A percentile compares a stretch with the other conserved stretches of the same genome.
phyloP scores from a whole-genome alignment of 2,797 vertebrate species.

The Alauda arvensis region DNA sequence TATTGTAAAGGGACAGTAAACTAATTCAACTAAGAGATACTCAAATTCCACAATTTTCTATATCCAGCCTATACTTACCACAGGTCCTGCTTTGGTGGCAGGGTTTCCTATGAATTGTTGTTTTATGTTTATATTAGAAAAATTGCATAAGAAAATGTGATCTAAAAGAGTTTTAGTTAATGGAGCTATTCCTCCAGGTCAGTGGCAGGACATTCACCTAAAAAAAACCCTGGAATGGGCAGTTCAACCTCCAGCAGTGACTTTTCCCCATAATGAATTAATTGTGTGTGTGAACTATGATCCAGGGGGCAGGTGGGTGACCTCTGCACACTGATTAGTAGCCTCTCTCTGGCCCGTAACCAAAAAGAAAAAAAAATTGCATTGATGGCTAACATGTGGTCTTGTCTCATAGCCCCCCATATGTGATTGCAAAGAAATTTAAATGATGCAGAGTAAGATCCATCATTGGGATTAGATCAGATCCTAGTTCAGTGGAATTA shows the following conservation, averaged over 20 bases:
- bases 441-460: conserved; percentile 37
- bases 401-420: conserved; percentile 52
- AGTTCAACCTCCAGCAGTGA: conserved; percentile 75
- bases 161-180: conserved; percentile 66
- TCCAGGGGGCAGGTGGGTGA: conserved; percentile 79
- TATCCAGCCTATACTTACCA: background rate
- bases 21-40: background rate
- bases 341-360: conserved; percentile 78
- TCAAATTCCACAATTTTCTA: background rate
- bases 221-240: conserved; percentile 54
- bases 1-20: background rate
- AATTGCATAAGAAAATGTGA: conserved; percentile 65
- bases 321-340: conserved; percentile 79
- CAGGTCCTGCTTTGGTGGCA: background rate
- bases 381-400: conserved; percentile 81
- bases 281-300: conserved; percentile 84
- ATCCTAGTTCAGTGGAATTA: background rate
- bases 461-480: conserved; percentile 17
- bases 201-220: conserved; percentile 76
- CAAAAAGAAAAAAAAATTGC: conserved; percentile 68
- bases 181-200: conserved; percentile 75
- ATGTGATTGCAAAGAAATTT: conserved; percentile 35
- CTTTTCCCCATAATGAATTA: conserved; percentile 81
- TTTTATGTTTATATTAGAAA: conserved; percentile 10
- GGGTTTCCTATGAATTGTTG: background rate